These are phyloP conservation scores for Promerops cafer DNA, from an alignment of 2,113 vertebrate species.

Conservation along the genomic window DNA sequence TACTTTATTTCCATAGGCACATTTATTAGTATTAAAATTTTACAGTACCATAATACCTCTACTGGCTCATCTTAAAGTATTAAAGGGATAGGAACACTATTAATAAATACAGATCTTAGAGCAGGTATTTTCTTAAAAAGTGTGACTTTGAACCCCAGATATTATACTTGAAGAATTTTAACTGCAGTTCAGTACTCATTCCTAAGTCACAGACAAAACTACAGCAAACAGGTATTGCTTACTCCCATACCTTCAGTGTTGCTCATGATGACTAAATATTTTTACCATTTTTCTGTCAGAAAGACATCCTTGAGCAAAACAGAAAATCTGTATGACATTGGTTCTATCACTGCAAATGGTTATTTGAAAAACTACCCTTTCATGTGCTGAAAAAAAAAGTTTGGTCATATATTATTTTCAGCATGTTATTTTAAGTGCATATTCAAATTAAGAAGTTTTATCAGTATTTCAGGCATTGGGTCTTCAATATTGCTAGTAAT, in stretches of 20 bases:
- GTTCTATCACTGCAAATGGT: not conserved
- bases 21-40: constrained; percentile 72
- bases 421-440: not conserved
- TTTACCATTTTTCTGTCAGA: not conserved
- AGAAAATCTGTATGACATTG: not conserved
- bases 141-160: constrained; percentile 18
- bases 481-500: not conserved
- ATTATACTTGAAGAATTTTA: not conserved
- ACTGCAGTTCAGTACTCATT: not conserved
- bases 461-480: not conserved
- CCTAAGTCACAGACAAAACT: not conserved
- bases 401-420: not conserved
- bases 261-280: not conserved
- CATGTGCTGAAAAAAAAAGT: not conserved
- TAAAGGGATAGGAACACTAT: constrained; percentile 57
- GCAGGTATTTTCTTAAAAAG: constrained; percentile 43
- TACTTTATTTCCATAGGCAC: constrained; percentile 66
- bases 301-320: not conserved
- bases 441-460: not conserved
- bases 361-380: not conserved
- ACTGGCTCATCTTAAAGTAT: constrained; percentile 63
- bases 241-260: not conserved
- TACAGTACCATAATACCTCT: constrained; percentile 66
- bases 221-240: not conserved
- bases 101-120: constrained; percentile 52